These are phyloP conservation scores for human DNA, from an alignment of 2,113 vertebrate genomes.

Conservation along the genomic window GRCh38 chr2:134399501-134400000, in stretches of 20 bases:
- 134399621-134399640: neutral
- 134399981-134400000: neutral
- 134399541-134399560: neutral
- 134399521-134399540: conserved; percentile 39
- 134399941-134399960: neutral
- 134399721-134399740: neutral
- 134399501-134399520: conserved; percentile 46
- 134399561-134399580: neutral
- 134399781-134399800: neutral
- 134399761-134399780: neutral
- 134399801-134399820: neutral
- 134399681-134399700: neutral
- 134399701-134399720: neutral
- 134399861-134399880: neutral
- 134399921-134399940: neutral
- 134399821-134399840: neutral
- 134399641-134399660: neutral
- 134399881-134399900: neutral
- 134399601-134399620: too few relatives aligned
- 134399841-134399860: neutral
- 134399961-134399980: neutral
- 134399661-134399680: neutral
- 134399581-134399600: neutral
- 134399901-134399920: neutral
- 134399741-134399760: neutral